Percentiles rank a stretch among this genome's conserved stretches.
These are phyloP conservation scores for Macroteleia sp. DNA, from an alignment of 2,888 invertebrate species.

Conservation along the genomic window DNA sequence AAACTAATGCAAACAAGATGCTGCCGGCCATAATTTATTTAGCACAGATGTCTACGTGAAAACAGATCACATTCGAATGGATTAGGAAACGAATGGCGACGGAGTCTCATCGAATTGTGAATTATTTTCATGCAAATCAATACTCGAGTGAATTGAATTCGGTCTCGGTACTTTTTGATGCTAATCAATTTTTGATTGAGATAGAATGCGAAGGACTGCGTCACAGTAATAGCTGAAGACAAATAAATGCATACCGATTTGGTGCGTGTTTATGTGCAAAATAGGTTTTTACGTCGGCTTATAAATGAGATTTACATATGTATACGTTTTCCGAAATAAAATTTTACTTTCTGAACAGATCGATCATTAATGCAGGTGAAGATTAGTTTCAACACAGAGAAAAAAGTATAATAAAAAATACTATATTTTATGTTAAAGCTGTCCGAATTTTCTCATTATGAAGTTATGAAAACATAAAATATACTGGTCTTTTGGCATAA, in stretches of 20 bases:
- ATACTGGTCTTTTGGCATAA: too few species aligned
- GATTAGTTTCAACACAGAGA: too few species aligned
- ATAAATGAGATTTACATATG: slow-evolving; percentile 25
- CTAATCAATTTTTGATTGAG: slow-evolving; percentile 24
- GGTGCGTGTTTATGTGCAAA: slow-evolving; percentile 26
- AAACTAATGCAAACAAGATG: too few species aligned
- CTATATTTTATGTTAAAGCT: too few species aligned
- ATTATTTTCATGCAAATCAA: slow-evolving; percentile 25
- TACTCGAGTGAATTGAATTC: slow-evolving; percentile 5
- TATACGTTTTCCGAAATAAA: too few species aligned
- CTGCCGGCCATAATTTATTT: neutral
- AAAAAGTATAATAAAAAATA: too few species aligned
- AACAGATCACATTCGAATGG: neutral
- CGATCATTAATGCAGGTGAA: too few species aligned
- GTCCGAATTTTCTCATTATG: too few species aligned
- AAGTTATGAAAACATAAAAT: too few species aligned
- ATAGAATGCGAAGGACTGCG: slow-evolving; percentile 3
- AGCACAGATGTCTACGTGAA: neutral
- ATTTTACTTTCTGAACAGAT: too few species aligned
- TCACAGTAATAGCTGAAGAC: slow-evolving; percentile 12
- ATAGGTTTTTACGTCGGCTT: slow-evolving; percentile 14
- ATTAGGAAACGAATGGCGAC: neutral
- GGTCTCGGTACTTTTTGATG: slow-evolving; percentile 9
- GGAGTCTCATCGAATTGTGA: neutral
- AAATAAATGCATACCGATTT: slow-evolving; percentile 17